Conservation (phyloP, 2,113 vertebrate genomes). For the Pycnonotus jocosus region DNA sequence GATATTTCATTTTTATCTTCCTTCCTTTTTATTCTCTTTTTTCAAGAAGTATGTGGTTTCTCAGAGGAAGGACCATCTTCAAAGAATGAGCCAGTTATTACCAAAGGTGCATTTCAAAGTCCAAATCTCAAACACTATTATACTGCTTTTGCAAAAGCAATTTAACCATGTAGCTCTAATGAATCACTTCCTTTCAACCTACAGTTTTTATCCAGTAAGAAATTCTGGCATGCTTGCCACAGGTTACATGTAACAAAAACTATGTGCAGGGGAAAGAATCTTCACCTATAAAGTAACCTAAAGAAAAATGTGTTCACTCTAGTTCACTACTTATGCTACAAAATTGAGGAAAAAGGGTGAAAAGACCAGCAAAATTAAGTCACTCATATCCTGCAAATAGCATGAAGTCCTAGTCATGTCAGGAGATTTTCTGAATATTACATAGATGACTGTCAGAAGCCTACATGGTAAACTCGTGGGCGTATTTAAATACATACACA, state of each 20-base stretch:
- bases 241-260: not conserved
- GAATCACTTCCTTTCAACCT: not conserved
- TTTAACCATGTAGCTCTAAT: not conserved
- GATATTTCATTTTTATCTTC: not conserved
- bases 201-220: not conserved
- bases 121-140: not conserved
- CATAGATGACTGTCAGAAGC: not conserved
- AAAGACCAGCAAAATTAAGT: not conserved
- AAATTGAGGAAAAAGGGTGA: not conserved
- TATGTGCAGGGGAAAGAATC: not conserved
- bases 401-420: rapidly evolving
- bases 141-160: not conserved
- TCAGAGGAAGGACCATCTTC: not conserved
- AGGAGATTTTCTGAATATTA: not conserved
- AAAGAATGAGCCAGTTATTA: not conserved
- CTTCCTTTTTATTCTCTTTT: not conserved
- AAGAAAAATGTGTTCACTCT: not conserved
- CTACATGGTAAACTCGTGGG: not conserved
- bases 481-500: not conserved
- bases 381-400: not conserved
- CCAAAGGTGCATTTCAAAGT: not conserved
- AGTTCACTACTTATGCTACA: not conserved
- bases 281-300: not conserved
- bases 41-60: not conserved
- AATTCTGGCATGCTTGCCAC: not conserved